phyloP scores from a whole-genome alignment of 2,797 vertebrate genomes.

The Hypotaenidia philippensis region DNA sequence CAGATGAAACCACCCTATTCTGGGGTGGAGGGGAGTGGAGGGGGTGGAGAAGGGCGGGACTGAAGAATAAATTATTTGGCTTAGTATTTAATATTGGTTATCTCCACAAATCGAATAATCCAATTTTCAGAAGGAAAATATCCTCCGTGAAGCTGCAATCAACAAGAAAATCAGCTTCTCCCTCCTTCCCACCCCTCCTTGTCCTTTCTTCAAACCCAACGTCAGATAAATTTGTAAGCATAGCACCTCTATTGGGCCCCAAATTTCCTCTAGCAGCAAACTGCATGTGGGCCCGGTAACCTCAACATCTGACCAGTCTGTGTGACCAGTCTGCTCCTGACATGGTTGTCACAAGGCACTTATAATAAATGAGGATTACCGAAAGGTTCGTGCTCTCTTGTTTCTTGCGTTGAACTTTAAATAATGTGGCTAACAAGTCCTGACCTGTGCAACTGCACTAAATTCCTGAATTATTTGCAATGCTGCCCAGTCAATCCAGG shows the following conservation, averaged over 20 bases:
- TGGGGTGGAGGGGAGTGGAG: too few relatives aligned
- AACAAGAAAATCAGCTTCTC: neutral
- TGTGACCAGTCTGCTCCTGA: neutral
- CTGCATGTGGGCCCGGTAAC: neutral
- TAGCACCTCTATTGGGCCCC: neutral
- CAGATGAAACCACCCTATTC: neutral
- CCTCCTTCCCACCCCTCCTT: neutral
- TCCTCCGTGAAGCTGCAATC: neutral
- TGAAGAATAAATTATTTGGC: neutral
- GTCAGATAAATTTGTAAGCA: neutral
- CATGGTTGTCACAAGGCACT: neutral
- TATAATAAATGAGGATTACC: neutral
- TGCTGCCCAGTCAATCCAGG: neutral
- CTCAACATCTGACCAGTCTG: neutral
- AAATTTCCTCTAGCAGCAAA: neutral
- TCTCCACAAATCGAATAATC: neutral
- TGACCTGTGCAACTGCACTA: neutral
- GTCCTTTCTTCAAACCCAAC: neutral
- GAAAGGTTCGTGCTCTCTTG: neutral
- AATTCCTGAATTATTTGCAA: slow-evolving; percentile 25
- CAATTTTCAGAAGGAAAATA: neutral
- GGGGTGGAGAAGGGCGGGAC: too few relatives aligned
- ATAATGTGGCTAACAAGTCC: neutral
- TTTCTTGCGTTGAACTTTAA: neutral
- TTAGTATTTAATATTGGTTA: neutral